Conservation (phyloP, 2,797 vertebrate genomes). For the Simalia tracyae region DNA sequence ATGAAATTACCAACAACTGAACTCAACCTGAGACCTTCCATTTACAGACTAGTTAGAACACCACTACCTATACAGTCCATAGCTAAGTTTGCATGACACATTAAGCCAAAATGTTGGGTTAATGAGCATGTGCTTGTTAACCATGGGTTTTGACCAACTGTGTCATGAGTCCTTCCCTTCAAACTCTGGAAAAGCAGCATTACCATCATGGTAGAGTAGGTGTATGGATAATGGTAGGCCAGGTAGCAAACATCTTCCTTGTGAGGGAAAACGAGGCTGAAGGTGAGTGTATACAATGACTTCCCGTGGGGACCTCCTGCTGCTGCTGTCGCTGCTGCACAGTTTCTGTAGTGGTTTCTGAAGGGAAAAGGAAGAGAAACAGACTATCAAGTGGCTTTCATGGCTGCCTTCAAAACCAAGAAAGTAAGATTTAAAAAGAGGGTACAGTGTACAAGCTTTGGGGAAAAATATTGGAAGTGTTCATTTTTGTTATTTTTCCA, state of each 20-base stretch:
- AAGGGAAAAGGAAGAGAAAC: constrained; percentile 25
- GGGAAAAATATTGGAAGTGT: background rate
- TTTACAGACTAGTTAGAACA: background rate
- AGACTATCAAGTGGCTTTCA: background rate
- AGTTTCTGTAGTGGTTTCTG: constrained; percentile 84
- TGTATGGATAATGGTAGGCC: constrained; percentile 94
- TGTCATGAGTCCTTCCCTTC: background rate
- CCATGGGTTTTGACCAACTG: background rate
- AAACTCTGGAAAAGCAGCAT: background rate
- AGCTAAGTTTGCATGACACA: background rate
- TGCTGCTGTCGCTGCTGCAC: constrained; percentile 1
- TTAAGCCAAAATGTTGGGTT: background rate
- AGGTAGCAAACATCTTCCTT: constrained; percentile 88
- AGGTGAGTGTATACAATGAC: constrained; percentile 86
- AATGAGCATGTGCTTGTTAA: background rate
- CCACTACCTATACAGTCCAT: background rate
- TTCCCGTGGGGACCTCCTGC: constrained; percentile 50
- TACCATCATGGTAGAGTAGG: constrained; percentile 89
- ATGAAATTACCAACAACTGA: background rate
- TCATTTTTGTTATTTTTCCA: background rate
- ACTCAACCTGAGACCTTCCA: background rate
- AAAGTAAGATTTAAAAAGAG: background rate
- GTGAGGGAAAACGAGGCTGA: constrained; percentile 84
- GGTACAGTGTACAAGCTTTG: background rate
- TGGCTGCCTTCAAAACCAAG: background rate